phyloP scores from a whole-genome alignment of 2,888 invertebrate species.

The Leptinotarsa tumamoca region DNA sequence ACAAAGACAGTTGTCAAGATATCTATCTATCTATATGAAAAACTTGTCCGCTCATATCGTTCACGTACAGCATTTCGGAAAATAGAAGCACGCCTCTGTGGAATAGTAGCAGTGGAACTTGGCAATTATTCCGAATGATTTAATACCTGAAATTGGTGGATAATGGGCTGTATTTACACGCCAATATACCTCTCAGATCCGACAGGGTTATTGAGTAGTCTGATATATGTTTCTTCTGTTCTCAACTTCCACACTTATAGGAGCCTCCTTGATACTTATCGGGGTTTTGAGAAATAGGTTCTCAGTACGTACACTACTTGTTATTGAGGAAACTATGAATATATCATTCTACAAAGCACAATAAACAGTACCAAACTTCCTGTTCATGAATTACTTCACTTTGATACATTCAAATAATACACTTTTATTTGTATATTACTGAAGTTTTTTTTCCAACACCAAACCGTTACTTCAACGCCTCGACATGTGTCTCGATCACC shows the following conservation, averaged over 20 bases:
- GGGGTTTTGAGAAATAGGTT: background rate
- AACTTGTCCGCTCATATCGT: background rate
- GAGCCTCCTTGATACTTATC: slow-evolving; percentile 4
- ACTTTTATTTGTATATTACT: too few relatives aligned
- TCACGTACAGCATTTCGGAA: background rate
- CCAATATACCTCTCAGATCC: slow-evolving; percentile 62
- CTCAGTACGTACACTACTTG: background rate
- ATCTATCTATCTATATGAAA: too few relatives aligned
- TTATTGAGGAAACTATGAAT: too few relatives aligned
- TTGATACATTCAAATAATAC: too few relatives aligned
- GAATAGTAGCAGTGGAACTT: slow-evolving; percentile 30
- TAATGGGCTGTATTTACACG: slow-evolving; percentile 65
- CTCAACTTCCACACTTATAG: slow-evolving; percentile 10
- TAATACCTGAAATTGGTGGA: slow-evolving; percentile 66
- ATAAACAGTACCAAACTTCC: too few relatives aligned
- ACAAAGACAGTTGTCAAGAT: too few relatives aligned
- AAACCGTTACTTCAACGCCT: too few relatives aligned
- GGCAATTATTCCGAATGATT: slow-evolving; percentile 66
- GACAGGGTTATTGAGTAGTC: slow-evolving; percentile 50
- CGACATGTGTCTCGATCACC: too few relatives aligned
- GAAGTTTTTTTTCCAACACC: too few relatives aligned
- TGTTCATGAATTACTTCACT: too few relatives aligned
- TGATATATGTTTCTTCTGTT: slow-evolving; percentile 47
- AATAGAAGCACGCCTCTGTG: slow-evolving; percentile 19
- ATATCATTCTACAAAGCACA: too few relatives aligned